phyloP scores from a whole-genome alignment of 1,140 invertebrate species.

The Lutraria rhynchaena region DNA sequence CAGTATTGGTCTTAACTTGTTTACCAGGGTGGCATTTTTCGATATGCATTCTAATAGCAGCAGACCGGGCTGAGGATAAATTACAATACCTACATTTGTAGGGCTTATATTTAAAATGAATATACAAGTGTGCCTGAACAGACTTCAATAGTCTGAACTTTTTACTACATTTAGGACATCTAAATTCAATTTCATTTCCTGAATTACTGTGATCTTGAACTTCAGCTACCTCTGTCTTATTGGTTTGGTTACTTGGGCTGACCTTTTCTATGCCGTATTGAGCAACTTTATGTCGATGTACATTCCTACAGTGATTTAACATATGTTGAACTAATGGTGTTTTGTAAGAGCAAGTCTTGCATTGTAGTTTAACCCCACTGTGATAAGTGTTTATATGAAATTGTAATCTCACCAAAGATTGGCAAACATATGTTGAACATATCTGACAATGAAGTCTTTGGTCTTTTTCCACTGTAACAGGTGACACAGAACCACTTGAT shows the following conservation, averaged over 20 bases:
- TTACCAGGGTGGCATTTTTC: conserved; percentile 9
- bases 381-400: conserved; percentile 53
- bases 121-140: conserved; percentile 28
- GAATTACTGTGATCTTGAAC: neutral
- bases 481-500: neutral
- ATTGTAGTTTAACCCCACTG: conserved; percentile 22
- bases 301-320: conserved; percentile 52
- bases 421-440: conserved; percentile 20
- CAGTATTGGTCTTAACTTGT: neutral
- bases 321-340: conserved; percentile 45
- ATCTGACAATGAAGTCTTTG: conserved; percentile 12
- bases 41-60: conserved; percentile 6
- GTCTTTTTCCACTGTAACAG: neutral
- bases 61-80: neutral
- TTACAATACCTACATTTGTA: conserved; percentile 43
- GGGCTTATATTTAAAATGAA: conserved; percentile 54
- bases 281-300: conserved; percentile 37
- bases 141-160: neutral
- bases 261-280: neutral
- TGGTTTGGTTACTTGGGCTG: neutral
- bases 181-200: neutral
- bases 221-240: neutral
- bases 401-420: conserved; percentile 33
- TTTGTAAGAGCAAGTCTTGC: conserved; percentile 41
- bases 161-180: conserved; percentile 42